These are phyloP conservation scores for Hedychridium roseum DNA, from an alignment of 2,888 invertebrate genomes.

Conservation along the genomic window DNA sequence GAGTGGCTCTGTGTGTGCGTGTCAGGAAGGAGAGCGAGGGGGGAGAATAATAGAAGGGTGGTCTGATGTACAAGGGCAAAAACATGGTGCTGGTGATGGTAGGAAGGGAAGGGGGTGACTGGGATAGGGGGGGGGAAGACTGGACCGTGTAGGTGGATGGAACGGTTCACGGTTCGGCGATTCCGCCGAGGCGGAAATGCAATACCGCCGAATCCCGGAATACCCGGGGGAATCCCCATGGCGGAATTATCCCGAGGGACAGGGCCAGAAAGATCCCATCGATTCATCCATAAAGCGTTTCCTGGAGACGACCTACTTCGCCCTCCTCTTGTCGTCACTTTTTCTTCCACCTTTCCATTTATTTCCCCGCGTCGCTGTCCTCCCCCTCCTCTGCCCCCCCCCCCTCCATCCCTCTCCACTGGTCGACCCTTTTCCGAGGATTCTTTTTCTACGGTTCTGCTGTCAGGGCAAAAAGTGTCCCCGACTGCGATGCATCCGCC, in stretches of 20 bases:
- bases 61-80: no score
- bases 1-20: no score
- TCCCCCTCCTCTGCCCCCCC: no score
- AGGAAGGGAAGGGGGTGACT: background rate
- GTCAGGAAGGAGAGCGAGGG: no score
- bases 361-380: no score
- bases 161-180: conserved; percentile 10
- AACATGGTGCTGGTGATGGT: conserved; percentile 5
- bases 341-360: background rate
- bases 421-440: no score
- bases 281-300: conserved; percentile 10
- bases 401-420: no score
- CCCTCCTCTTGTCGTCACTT: background rate
- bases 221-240: no score
- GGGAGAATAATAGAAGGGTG: no score
- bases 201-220: conserved; percentile 4
- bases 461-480: no score
- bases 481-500: no score
- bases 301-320: background rate
- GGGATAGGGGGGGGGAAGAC: background rate
- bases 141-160: conserved; percentile 2
- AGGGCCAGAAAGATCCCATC: conserved; percentile 6
- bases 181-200: conserved; percentile 1
- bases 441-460: no score
- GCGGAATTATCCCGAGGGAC: conserved; percentile 12